Evolutionary conservation across 1,140 invertebrate species (phyloP).

Genomic region (Melipona quadrifasciata): DNA sequence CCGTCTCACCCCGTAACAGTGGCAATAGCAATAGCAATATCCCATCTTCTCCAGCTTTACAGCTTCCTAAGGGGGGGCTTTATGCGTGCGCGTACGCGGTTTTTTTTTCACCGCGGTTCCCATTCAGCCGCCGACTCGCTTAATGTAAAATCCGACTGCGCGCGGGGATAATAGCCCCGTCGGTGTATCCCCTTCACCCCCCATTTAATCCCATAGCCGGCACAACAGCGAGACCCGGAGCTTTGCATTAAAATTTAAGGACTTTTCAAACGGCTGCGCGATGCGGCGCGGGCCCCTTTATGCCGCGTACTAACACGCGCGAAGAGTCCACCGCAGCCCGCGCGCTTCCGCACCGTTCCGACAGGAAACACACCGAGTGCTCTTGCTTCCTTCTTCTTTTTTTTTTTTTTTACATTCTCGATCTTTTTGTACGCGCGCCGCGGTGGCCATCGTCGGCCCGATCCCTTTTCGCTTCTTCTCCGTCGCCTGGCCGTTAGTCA

Average conservation of each 20-base stretch:
- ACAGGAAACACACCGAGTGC: slow-evolving; percentile 64
- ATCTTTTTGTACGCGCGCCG: background rate
- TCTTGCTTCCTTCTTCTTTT: slow-evolving; percentile 52
- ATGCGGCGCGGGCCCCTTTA: slow-evolving; percentile 30
- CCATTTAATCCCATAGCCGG: slow-evolving; percentile 49
- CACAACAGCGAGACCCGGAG: slow-evolving; percentile 59
- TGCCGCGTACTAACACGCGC: slow-evolving; percentile 23
- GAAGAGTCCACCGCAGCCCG: background rate
- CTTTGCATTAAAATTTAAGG: slow-evolving; percentile 66
- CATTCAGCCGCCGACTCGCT: slow-evolving; percentile 61
- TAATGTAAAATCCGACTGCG: slow-evolving; percentile 59
- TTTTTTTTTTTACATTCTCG: too few relatives aligned
- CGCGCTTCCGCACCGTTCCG: slow-evolving; percentile 39
- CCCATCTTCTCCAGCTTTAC: slow-evolving; percentile 61
- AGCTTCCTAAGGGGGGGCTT: slow-evolving; percentile 41
- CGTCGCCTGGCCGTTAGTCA: slow-evolving; percentile 39
- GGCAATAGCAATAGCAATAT: slow-evolving; percentile 52
- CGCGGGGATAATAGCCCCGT: slow-evolving; percentile 44
- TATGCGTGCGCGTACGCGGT: slow-evolving; percentile 14
- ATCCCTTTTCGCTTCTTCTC: slow-evolving; percentile 48
- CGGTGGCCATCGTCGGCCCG: slow-evolving; percentile 27
- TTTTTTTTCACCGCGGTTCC: slow-evolving; percentile 27
- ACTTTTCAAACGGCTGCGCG: slow-evolving; percentile 61
- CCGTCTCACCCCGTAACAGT: slow-evolving; percentile 28
- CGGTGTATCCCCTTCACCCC: slow-evolving; percentile 23